Evolutionary conservation across 2,888 invertebrate species (phyloP).

Genomic region (Rhagium mordax): DNA sequence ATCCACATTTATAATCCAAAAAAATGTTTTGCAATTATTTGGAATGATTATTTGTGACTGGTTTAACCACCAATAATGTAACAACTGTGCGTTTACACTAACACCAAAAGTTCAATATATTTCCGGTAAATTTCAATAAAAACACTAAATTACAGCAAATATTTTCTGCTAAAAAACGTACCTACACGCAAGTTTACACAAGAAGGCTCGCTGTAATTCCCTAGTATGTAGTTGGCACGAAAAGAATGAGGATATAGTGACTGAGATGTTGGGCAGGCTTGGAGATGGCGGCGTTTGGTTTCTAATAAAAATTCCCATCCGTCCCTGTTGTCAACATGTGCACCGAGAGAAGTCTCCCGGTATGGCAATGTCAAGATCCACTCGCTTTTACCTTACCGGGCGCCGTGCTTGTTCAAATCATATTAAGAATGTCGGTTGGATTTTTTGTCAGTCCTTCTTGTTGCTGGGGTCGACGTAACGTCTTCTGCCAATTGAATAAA

Average conservation of each 20-base stretch:
- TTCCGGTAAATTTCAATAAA: background rate
- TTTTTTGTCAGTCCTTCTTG: slow-evolving; percentile 29
- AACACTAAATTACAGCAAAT: background rate
- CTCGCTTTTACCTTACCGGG: slow-evolving; percentile 55
- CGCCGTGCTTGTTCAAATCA: slow-evolving; percentile 47
- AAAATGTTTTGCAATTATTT: no score
- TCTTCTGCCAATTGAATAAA: slow-evolving; percentile 1
- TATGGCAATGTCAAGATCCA: slow-evolving; percentile 55
- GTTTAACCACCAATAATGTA: no score
- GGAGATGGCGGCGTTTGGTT: slow-evolving; percentile 48
- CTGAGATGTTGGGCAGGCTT: slow-evolving; percentile 29
- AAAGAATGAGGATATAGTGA: slow-evolving; percentile 36
- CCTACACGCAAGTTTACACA: background rate
- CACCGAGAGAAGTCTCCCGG: slow-evolving; percentile 44
- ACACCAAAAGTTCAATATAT: background rate
- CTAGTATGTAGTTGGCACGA: slow-evolving; percentile 33
- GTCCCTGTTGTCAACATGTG: slow-evolving; percentile 31
- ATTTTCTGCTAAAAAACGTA: background rate
- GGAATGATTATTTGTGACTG: no score
- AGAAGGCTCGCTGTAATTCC: slow-evolving; percentile 2
- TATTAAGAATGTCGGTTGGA: slow-evolving; percentile 37
- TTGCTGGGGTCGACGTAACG: slow-evolving; percentile 22
- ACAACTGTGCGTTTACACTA: no score
- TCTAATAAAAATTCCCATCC: slow-evolving; percentile 55
- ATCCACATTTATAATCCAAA: no score